Conservation (phyloP, 2,888 invertebrate genomes). For the Dermolepida albohirtum region DNA sequence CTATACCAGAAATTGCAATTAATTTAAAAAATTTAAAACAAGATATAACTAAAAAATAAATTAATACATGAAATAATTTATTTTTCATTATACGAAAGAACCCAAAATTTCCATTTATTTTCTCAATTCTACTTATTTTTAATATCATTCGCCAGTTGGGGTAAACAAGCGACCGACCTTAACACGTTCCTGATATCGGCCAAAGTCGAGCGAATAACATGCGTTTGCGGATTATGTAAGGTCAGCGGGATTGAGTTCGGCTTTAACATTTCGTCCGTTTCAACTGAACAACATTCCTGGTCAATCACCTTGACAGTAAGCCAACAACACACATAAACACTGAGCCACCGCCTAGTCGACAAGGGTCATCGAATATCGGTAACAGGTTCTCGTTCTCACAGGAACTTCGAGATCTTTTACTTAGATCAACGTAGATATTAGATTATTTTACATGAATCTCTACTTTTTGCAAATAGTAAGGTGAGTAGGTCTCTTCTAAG, state of each 20-base stretch:
- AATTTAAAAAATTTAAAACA: no score
- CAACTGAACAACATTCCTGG: conserved; percentile 10
- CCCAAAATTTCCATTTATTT: no score
- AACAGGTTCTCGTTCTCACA: conserved; percentile 9
- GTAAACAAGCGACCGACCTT: not conserved
- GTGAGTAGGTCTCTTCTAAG: no score
- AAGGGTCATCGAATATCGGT: conserved; percentile 9
- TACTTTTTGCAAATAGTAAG: no score
- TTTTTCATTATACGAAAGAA: no score
- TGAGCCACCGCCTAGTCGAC: not conserved
- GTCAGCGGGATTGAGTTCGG: conserved; percentile 14
- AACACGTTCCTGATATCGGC: conserved; percentile 20
- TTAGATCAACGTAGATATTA: not conserved
- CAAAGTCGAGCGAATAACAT: conserved; percentile 23
- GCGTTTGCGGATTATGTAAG: conserved; percentile 34
- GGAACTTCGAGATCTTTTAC: not conserved
- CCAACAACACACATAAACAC: conserved; percentile 4
- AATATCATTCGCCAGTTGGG: no score
- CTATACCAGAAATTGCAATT: no score
- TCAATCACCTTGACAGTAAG: conserved; percentile 25
- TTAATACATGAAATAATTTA: no score
- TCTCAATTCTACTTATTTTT: no score
- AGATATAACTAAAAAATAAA: no score
- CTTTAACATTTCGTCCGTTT: conserved; percentile 12
- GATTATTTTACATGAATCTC: no score